These are phyloP conservation scores for Lomographa bimaculata DNA, from an alignment of 2,888 invertebrate species.

Conservation along the genomic window DNA sequence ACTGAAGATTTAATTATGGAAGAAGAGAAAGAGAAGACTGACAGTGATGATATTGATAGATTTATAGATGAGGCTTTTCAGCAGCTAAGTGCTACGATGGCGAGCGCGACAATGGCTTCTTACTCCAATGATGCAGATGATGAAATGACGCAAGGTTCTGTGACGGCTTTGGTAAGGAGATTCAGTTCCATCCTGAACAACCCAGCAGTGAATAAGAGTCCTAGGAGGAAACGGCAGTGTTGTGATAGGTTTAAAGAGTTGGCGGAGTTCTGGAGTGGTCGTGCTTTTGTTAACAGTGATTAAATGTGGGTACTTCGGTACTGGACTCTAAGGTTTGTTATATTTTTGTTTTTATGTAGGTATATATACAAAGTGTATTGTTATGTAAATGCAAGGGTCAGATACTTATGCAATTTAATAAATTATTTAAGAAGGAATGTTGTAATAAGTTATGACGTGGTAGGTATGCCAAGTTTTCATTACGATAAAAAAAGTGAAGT, in stretches of 20 bases:
- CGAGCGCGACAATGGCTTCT: slow-evolving; percentile 49
- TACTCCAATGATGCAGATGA: slow-evolving; percentile 41
- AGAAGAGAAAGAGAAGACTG: slow-evolving; percentile 32
- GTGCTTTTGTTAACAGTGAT: slow-evolving; percentile 38
- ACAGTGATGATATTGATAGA: slow-evolving; percentile 55
- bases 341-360: neutral
- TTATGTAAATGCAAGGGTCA: no score
- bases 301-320: slow-evolving; percentile 13
- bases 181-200: slow-evolving; percentile 59
- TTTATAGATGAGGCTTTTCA: slow-evolving; percentile 73
- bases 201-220: slow-evolving; percentile 51
- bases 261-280: slow-evolving; percentile 65
- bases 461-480: no score
- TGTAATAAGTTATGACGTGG: no score
- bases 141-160: slow-evolving; percentile 52
- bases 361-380: no score
- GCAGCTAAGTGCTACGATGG: slow-evolving; percentile 53
- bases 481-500: no score
- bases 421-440: no score
- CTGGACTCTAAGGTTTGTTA: slow-evolving; percentile 17
- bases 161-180: slow-evolving; percentile 66
- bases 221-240: slow-evolving; percentile 55
- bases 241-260: slow-evolving; percentile 64
- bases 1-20: slow-evolving; percentile 37
- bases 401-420: no score